These are phyloP conservation scores for Mustela nigripes DNA, from an alignment of 2,113 vertebrate species.

Conservation along the genomic window DNA sequence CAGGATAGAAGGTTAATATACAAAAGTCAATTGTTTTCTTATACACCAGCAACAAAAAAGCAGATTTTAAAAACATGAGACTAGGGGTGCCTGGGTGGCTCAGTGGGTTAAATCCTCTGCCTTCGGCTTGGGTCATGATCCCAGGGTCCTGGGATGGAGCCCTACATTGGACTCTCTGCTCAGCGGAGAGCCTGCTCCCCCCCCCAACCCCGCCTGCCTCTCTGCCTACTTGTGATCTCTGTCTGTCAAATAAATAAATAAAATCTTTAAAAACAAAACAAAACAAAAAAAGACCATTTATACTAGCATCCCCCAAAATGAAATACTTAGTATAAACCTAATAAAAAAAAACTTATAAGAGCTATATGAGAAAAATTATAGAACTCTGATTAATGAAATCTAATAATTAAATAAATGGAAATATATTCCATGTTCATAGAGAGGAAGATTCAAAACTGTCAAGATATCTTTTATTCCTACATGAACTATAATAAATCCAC, in stretches of 20 bases:
- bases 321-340: not conserved
- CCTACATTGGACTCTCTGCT: too few relatives aligned
- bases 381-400: not conserved
- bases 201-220: too few relatives aligned
- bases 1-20: not conserved
- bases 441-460: not conserved
- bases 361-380: not conserved
- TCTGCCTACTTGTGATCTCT: too few relatives aligned
- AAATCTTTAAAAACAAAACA: too few relatives aligned
- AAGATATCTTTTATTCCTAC: not conserved
- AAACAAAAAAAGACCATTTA: not conserved
- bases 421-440: not conserved
- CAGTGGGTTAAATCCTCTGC: too few relatives aligned
- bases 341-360: not conserved
- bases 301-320: not conserved
- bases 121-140: too few relatives aligned
- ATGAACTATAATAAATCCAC: not conserved
- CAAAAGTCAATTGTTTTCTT: not conserved
- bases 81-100: too few relatives aligned
- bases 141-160: too few relatives aligned
- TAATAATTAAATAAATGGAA: not conserved
- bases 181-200: too few relatives aligned
- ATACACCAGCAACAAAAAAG: not conserved
- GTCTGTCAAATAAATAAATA: too few relatives aligned
- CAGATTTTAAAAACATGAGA: not conserved